These are phyloP conservation scores for Callyntrura guangdongensis DNA, from an alignment of 2,888 invertebrate species.

Conservation along the genomic window DNA sequence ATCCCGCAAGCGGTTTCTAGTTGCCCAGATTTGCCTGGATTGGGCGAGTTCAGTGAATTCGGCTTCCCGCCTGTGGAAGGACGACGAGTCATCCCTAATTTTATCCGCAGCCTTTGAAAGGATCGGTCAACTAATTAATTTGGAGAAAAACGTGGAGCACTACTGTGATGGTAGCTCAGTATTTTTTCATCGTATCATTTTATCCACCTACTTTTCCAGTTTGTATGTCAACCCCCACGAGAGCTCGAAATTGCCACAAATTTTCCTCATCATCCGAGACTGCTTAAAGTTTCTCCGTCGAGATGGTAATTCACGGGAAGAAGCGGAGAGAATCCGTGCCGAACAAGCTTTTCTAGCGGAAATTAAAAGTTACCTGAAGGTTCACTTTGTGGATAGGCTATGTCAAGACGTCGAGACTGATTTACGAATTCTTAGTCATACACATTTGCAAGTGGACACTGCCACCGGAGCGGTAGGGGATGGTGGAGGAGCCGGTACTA, in stretches of 20 bases:
- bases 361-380: constrained; percentile 80
- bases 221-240: constrained; percentile 90
- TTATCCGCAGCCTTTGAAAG: constrained; percentile 89
- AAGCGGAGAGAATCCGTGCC: constrained; percentile 17
- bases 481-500: not conserved
- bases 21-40: constrained; percentile 90
- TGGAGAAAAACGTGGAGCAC: constrained; percentile 88
- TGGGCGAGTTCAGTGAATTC: constrained; percentile 87
- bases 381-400: constrained; percentile 88
- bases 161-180: constrained; percentile 92
- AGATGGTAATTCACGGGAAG: constrained; percentile 68
- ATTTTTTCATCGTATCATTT: constrained; percentile 92
- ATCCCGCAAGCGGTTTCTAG: constrained; percentile 89
- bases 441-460: constrained; percentile 91
- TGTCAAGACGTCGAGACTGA: constrained; percentile 97
- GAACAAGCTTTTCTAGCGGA: constrained; percentile 75
- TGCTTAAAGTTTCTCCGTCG: constrained; percentile 76
- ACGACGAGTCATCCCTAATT: constrained; percentile 89
- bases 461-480: constrained; percentile 3
- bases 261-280: constrained; percentile 82
- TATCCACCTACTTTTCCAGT: constrained; percentile 92
- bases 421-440: constrained; percentile 95
- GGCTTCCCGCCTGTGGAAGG: constrained; percentile 81
- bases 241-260: constrained; percentile 75
- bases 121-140: constrained; percentile 89